phyloP scores from a whole-genome alignment of 2,888 invertebrate genomes.

The Anticlea derivata region DNA sequence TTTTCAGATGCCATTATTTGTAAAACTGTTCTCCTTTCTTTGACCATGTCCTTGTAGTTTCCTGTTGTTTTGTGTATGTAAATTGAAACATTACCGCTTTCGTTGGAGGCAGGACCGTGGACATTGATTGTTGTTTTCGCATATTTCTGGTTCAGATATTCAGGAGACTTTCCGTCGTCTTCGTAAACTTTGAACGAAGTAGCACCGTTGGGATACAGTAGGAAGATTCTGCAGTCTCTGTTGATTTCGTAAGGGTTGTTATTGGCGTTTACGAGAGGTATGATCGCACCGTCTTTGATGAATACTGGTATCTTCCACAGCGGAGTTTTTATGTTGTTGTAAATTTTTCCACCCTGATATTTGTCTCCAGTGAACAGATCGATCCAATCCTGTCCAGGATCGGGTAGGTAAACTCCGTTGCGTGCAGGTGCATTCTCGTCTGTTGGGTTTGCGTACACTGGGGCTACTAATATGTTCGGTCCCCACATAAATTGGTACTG shows the following conservation, averaged over 20 bases:
- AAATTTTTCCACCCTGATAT: constrained; percentile 70
- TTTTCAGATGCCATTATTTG: constrained; percentile 58
- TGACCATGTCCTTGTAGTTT: constrained; percentile 56
- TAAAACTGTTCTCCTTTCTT: constrained; percentile 60
- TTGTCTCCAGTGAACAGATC: constrained; percentile 71
- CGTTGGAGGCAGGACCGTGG: constrained; percentile 50
- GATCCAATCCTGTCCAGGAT: constrained; percentile 65
- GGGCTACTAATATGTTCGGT: constrained; percentile 69
- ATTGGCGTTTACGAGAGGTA: constrained; percentile 70
- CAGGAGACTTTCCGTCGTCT: constrained; percentile 68
- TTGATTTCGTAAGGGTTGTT: constrained; percentile 68
- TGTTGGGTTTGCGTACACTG: constrained; percentile 54
- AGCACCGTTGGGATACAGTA: constrained; percentile 62
- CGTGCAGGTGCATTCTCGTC: constrained; percentile 48
- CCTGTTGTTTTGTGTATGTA: constrained; percentile 61
- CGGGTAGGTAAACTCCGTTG: constrained; percentile 65
- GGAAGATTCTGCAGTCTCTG: constrained; percentile 58
- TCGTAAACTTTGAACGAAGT: constrained; percentile 63
- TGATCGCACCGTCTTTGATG: constrained; percentile 69
- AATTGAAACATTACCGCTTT: constrained; percentile 53
- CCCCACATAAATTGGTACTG: constrained; percentile 80
- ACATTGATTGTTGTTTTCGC: constrained; percentile 58
- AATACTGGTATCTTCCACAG: constrained; percentile 75
- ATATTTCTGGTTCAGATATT: constrained; percentile 54
- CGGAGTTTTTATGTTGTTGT: constrained; percentile 61